Conservation (phyloP, 2,888 invertebrate species). For the Hedychridium roseum region DNA sequence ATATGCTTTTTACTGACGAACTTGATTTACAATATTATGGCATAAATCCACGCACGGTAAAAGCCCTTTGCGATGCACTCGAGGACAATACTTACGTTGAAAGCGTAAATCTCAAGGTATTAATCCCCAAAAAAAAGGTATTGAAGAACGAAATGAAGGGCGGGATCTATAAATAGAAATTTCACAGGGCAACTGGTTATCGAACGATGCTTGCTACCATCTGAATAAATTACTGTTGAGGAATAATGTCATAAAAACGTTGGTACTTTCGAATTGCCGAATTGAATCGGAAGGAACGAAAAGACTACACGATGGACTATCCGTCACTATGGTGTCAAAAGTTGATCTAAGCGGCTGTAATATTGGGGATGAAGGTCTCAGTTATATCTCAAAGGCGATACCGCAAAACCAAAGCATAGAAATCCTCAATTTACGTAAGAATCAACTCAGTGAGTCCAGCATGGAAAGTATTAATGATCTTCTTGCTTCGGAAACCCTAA, state of each 20-base stretch:
- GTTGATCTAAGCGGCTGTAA: constrained; percentile 64
- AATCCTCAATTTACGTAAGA: constrained; percentile 65
- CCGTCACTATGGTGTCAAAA: constrained; percentile 49
- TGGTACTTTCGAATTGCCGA: constrained; percentile 63
- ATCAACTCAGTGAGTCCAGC: constrained; percentile 64
- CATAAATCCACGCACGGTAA: constrained; percentile 42
- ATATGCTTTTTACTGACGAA: constrained; percentile 43
- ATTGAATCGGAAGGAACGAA: constrained; percentile 62
- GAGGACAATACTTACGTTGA: constrained; percentile 41
- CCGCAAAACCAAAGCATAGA: constrained; percentile 53
- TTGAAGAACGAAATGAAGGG: too few species aligned
- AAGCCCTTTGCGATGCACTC: constrained; percentile 47
- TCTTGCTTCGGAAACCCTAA: constrained; percentile 61
- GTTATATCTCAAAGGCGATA: constrained; percentile 52
- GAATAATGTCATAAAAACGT: constrained; percentile 52
- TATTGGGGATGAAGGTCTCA: constrained; percentile 63
- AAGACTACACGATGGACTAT: constrained; percentile 56
- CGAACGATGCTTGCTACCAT: constrained; percentile 54
- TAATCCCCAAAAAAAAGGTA: constrained; percentile 2
- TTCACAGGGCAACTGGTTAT: constrained; percentile 62
- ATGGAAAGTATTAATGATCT: constrained; percentile 58
- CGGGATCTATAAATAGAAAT: too few species aligned
- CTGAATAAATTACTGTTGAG: constrained; percentile 58
- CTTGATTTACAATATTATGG: constrained; percentile 52
- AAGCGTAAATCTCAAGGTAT: constrained; percentile 48